phyloP scores from a whole-genome alignment of 2,797 vertebrate genomes.

The Gymnopithys bicolor region DNA sequence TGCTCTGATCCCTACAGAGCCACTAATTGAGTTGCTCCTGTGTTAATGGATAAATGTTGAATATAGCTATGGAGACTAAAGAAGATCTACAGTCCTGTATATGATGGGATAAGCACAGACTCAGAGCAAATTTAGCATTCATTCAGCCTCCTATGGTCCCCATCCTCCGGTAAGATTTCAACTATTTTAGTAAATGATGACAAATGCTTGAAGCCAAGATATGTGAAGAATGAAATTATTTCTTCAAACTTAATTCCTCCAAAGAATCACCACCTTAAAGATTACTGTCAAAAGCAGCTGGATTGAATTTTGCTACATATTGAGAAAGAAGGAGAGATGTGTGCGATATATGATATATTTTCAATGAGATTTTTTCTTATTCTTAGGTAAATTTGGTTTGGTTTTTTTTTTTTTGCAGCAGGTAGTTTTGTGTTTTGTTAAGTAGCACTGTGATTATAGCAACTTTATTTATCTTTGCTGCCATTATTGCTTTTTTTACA shows the following conservation, averaged over 20 bases:
- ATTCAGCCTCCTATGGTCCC: conserved; percentile 15
- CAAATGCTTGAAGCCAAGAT: conserved; percentile 63
- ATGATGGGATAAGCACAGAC: conserved; percentile 14
- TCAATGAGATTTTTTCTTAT: neutral
- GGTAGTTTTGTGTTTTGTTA: neutral
- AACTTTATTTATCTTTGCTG: neutral
- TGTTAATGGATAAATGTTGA: conserved; percentile 72
- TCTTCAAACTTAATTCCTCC: conserved; percentile 72
- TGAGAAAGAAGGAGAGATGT: conserved; percentile 1
- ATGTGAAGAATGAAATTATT: conserved; percentile 69
- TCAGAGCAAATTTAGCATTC: conserved; percentile 56
- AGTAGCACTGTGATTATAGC: neutral
- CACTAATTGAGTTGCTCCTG: conserved; percentile 75
- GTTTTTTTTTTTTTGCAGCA: conserved; percentile 4
- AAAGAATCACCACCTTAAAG: conserved; percentile 54
- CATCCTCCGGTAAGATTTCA: conserved; percentile 62
- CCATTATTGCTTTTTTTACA: neutral
- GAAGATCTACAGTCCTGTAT: conserved; percentile 20
- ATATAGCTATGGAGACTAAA: conserved; percentile 41
- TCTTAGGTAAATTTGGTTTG: neutral
- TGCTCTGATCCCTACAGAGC: conserved; percentile 52
- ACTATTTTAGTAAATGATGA: conserved; percentile 72
- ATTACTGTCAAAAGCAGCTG: conserved; percentile 66
- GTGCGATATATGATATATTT: neutral
- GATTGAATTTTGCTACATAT: conserved; percentile 54